Conservation (phyloP, 2,888 invertebrate species). For the Catonia carolina region DNA sequence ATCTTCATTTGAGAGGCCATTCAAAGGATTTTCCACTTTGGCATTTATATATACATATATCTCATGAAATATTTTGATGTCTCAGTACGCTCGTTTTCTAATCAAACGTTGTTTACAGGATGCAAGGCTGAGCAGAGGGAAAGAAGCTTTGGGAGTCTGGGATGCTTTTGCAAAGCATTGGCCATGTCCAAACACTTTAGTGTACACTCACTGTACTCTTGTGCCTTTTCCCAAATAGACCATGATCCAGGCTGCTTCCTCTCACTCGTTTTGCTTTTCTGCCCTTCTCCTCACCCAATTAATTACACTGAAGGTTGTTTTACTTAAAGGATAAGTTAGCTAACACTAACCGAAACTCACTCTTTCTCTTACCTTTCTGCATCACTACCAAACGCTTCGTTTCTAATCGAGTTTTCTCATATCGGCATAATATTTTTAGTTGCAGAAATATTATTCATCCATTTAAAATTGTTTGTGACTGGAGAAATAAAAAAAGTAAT, state of each 20-base stretch:
- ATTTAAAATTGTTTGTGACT: too few relatives aligned
- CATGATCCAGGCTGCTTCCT: neutral
- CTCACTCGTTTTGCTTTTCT: neutral
- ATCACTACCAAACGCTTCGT: too few relatives aligned
- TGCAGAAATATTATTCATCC: too few relatives aligned
- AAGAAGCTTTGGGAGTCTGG: neutral
- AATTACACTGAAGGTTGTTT: slow-evolving; percentile 4
- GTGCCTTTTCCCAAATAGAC: too few relatives aligned
- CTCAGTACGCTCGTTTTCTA: slow-evolving; percentile 5
- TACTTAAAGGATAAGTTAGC: neutral
- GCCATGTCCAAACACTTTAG: neutral
- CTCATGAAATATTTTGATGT: slow-evolving; percentile 9
- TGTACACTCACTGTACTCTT: too few relatives aligned
- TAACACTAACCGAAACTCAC: neutral
- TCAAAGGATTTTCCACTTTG: slow-evolving; percentile 6
- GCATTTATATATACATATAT: too few relatives aligned
- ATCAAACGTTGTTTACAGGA: slow-evolving; percentile 4
- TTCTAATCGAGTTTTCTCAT: too few relatives aligned
- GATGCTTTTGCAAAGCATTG: slow-evolving; percentile 7
- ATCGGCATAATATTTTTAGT: too few relatives aligned
- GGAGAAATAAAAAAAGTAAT: too few relatives aligned
- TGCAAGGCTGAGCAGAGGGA: too few relatives aligned
- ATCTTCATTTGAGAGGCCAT: too few relatives aligned
- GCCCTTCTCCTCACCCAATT: neutral
- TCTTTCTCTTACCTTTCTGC: neutral